These are phyloP conservation scores for Coenonympha arcania DNA, from an alignment of 2,888 invertebrate genomes.

Conservation along the genomic window DNA sequence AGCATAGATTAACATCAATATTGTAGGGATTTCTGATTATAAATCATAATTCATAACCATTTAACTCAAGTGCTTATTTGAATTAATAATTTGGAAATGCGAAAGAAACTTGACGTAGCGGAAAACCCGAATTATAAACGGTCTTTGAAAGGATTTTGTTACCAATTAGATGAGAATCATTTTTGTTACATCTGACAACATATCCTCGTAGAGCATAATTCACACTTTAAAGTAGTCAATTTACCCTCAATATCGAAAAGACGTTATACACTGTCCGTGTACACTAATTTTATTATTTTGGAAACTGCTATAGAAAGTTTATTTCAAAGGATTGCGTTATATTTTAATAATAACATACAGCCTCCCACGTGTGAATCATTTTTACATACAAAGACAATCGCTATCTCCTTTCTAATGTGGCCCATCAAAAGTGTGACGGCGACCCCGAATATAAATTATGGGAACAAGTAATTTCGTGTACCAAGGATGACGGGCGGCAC, in stretches of 20 bases:
- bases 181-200: neutral
- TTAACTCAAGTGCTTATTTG: neutral
- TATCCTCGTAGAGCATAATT: neutral
- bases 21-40: neutral
- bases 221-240: neutral
- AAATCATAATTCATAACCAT: neutral
- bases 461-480: slow-evolving; percentile 67
- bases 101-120: neutral
- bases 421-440: slow-evolving; percentile 60
- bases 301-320: neutral
- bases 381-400: slow-evolving; percentile 57
- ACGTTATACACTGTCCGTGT: neutral
- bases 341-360: slow-evolving; percentile 17
- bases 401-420: slow-evolving; percentile 68
- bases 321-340: neutral
- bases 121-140: neutral
- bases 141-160: too few relatives aligned
- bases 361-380: slow-evolving; percentile 55
- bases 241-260: neutral
- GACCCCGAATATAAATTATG: slow-evolving; percentile 71
- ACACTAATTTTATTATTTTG: neutral
- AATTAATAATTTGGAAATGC: neutral
- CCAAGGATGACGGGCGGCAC: slow-evolving; percentile 53
- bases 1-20: too few relatives aligned
- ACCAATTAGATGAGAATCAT: too few relatives aligned